Evolutionary conservation across 2,888 invertebrate genomes (phyloP).

Genomic region (Blastobasis adustella): DNA sequence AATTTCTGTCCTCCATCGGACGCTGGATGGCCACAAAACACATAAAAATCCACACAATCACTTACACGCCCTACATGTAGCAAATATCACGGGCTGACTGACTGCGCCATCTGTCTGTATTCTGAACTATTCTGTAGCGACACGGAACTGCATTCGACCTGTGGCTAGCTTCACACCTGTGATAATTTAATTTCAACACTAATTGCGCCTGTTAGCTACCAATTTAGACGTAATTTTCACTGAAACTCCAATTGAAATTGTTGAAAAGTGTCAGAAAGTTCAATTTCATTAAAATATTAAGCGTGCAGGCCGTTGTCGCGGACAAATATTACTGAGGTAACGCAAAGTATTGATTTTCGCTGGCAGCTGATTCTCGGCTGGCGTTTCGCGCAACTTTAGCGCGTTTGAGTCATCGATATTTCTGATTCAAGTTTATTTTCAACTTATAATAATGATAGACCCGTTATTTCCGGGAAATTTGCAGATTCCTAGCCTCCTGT

Average conservation of each 20-base stretch:
- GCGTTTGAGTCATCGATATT: conserved; percentile 55
- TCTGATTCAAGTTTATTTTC: conserved; percentile 22
- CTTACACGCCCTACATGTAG: conserved; percentile 71
- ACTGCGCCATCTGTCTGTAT: conserved; percentile 73
- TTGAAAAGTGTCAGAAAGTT: background rate
- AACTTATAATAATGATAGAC: conserved; percentile 13
- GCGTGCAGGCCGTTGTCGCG: conserved; percentile 10
- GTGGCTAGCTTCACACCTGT: conserved; percentile 47
- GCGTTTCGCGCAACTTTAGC: conserved; percentile 43
- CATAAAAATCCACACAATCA: conserved; percentile 67
- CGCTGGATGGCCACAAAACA: conserved; percentile 67
- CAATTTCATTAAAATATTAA: background rate
- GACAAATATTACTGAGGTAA: conserved; percentile 21
- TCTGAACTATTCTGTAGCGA: no score
- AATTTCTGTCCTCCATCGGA: conserved; percentile 55
- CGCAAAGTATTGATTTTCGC: conserved; percentile 59
- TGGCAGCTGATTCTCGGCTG: conserved; percentile 57
- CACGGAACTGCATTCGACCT: conserved; percentile 33
- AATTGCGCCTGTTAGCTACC: conserved; percentile 25
- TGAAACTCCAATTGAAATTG: conserved; percentile 18
- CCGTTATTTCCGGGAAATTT: no score
- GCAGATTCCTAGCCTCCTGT: background rate
- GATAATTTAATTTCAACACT: conserved; percentile 43
- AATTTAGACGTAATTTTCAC: conserved; percentile 23
- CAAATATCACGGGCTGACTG: conserved; percentile 70